A percentile compares a stretch with the other conserved stretches of the same genome.
Evolutionary conservation across 1,140 invertebrate genomes (phyloP).

Genomic region (Uloborus diversus): DNA sequence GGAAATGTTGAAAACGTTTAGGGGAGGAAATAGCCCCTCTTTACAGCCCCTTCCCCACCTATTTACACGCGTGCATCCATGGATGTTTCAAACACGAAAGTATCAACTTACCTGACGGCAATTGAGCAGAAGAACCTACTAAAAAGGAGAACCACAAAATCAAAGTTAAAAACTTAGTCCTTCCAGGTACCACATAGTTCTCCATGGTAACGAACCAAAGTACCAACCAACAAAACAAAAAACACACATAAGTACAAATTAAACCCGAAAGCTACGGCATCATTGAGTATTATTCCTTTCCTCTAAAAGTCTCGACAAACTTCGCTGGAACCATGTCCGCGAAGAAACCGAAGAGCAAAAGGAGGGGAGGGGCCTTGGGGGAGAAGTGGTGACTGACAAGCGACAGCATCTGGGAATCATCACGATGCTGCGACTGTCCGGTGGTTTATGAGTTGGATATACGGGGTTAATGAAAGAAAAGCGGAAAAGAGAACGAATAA

Average conservation of each 20-base stretch:
- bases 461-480: conserved; percentile 47
- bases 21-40: too few species aligned
- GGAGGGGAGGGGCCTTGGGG: conserved; percentile 32
- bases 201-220: background rate
- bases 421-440: conserved; percentile 43
- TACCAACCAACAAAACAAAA: background rate
- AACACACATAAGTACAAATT: background rate
- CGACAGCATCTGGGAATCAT: conserved; percentile 43
- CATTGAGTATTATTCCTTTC: background rate
- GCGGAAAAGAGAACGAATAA: conserved; percentile 34
- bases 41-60: too few species aligned
- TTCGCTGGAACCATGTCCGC: conserved; percentile 17
- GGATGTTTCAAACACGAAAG: too few species aligned
- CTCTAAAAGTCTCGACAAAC: background rate
- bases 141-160: conserved; percentile 16
- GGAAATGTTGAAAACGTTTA: too few species aligned
- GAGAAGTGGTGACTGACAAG: conserved; percentile 48
- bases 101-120: conserved; percentile 34
- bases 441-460: conserved; percentile 47
- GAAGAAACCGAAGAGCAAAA: conserved; percentile 2
- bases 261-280: too few species aligned
- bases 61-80: too few species aligned
- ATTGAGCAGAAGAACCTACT: conserved; percentile 31
- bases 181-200: background rate
- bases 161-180: conserved; percentile 20